Evolutionary conservation across 2,888 invertebrate species (phyloP).

Genomic region (Molanna angustata): DNA sequence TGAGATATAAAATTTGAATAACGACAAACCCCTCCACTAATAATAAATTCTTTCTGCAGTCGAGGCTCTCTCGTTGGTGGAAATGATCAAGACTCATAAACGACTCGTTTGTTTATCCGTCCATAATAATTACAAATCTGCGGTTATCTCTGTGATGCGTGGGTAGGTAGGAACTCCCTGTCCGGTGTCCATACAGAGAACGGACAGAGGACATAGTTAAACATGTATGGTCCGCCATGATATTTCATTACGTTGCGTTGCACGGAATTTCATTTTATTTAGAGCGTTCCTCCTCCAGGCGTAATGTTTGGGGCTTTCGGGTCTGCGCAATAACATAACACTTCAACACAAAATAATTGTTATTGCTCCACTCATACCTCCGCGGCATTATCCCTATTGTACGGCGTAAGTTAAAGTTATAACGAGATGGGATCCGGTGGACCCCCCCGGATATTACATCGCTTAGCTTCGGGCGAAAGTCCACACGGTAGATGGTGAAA

Average conservation of each 20-base stretch:
- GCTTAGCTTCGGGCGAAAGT: conserved; percentile 20
- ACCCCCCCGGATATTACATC: conserved; percentile 24
- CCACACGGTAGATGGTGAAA: conserved; percentile 16
- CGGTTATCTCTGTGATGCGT: conserved; percentile 31
- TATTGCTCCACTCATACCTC: conserved; percentile 24
- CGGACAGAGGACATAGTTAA: no score
- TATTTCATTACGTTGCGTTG: conserved; percentile 23
- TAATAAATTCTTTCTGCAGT: conserved; percentile 3
- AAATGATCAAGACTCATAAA: conserved; percentile 26
- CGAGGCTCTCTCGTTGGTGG: neutral
- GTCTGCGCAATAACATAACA: conserved; percentile 31
- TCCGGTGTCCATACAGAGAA: conserved; percentile 1
- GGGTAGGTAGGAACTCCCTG: no score
- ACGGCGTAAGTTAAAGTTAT: conserved; percentile 28
- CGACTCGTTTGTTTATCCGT: conserved; percentile 17
- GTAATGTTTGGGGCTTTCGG: conserved; percentile 22
- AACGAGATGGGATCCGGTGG: conserved; percentile 26
- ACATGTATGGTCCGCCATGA: conserved; percentile 22
- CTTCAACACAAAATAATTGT: conserved; percentile 34
- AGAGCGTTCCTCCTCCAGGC: conserved; percentile 14
- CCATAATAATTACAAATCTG: conserved; percentile 31
- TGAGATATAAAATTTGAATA: conserved; percentile 9
- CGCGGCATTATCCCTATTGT: conserved; percentile 28
- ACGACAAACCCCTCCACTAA: neutral
- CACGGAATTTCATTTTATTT: conserved; percentile 30